Evolutionary conservation across 2,888 invertebrate species (phyloP).

Genomic region (Balanococcus diminutus): DNA sequence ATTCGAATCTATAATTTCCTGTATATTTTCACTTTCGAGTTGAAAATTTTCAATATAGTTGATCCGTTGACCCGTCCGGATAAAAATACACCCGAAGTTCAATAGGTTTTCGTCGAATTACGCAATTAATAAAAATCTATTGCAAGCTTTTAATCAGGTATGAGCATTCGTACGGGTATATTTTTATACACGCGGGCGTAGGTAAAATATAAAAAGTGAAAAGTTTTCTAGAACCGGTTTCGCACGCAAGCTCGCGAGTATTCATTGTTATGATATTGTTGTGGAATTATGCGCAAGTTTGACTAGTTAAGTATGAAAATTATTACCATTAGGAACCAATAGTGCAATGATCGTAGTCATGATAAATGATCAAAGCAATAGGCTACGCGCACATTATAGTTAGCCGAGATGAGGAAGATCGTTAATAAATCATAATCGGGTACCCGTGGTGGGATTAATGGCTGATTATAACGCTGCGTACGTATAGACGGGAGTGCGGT

Average conservation of each 20-base stretch:
- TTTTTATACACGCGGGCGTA: background rate
- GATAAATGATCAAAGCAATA: background rate
- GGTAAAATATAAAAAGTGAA: background rate
- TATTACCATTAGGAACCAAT: background rate
- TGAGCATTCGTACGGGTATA: background rate
- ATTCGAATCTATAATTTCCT: background rate
- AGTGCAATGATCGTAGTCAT: background rate
- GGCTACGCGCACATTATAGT: background rate
- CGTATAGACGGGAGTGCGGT: background rate
- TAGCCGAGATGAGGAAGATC: constrained; percentile 12
- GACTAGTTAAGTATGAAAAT: constrained; percentile 21
- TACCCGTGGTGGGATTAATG: constrained; percentile 15
- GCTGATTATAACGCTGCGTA: background rate
- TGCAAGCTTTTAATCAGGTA: background rate
- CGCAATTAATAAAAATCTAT: background rate
- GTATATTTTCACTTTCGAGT: constrained; percentile 7
- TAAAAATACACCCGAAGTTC: background rate
- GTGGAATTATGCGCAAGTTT: background rate
- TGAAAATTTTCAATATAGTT: background rate
- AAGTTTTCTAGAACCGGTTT: background rate
- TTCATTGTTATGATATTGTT: constrained; percentile 17
- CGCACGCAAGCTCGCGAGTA: background rate
- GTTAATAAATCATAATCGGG: constrained; percentile 32
- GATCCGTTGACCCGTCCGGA: background rate
- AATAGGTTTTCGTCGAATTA: background rate